phyloP scores from a whole-genome alignment of 2,888 invertebrate genomes.

The Metalampra italica region DNA sequence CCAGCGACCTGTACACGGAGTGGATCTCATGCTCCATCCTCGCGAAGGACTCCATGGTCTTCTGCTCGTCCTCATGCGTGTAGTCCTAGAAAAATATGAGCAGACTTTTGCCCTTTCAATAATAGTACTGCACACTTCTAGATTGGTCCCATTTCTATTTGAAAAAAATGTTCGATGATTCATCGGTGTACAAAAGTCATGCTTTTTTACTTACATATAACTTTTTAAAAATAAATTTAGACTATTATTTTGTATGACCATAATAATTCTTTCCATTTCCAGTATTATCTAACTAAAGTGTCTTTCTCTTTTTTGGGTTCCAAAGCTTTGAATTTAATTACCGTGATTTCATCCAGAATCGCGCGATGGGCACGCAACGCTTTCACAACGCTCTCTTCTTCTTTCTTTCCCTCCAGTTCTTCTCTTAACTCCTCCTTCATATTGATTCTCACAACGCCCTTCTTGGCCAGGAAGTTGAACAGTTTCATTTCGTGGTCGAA shows the following conservation, averaged over 20 bases:
- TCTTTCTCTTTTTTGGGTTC: too few relatives aligned
- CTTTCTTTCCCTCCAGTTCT: conserved; percentile 23
- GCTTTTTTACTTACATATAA: too few relatives aligned
- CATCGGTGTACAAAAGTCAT: too few relatives aligned
- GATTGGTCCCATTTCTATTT: too few relatives aligned
- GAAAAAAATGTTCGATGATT: too few relatives aligned
- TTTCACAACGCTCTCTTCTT: conserved; percentile 31
- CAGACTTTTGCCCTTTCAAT: too few relatives aligned
- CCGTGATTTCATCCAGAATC: conserved; percentile 42
- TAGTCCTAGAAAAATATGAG: conserved; percentile 49
- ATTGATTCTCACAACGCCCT: conserved; percentile 82
- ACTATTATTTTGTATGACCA: too few relatives aligned
- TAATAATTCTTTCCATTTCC: too few relatives aligned
- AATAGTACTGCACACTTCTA: too few relatives aligned
- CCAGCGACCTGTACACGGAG: conserved; percentile 84
- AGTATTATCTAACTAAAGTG: too few relatives aligned
- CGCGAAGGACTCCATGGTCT: conserved; percentile 80
- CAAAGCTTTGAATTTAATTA: background rate
- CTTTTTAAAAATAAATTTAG: too few relatives aligned
- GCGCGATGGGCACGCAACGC: conserved; percentile 33
- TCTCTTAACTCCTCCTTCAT: conserved; percentile 66
- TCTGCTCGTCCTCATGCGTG: conserved; percentile 60
- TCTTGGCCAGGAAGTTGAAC: conserved; percentile 84
- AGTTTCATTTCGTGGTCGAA: conserved; percentile 86
- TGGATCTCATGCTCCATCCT: conserved; percentile 86